These are phyloP conservation scores for Eledona agricola DNA, from an alignment of 2,888 invertebrate species.

Conservation along the genomic window DNA sequence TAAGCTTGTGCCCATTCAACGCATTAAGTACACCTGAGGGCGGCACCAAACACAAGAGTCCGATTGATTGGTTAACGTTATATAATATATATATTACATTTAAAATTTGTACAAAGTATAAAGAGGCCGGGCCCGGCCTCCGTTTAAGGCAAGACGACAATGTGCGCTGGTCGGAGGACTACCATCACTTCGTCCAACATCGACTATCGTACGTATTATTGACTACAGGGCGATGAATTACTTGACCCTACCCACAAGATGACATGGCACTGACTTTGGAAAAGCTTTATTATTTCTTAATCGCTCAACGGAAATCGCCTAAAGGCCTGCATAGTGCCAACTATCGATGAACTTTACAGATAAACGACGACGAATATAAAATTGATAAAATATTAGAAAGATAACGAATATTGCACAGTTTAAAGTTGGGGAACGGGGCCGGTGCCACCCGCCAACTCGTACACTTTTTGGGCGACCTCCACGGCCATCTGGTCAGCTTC, in stretches of 20 bases:
- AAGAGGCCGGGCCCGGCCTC: slow-evolving; percentile 17
- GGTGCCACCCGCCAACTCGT: slow-evolving; percentile 81
- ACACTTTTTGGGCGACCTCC: slow-evolving; percentile 80
- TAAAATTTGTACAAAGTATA: slow-evolving; percentile 22
- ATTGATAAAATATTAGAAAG: slow-evolving; percentile 19
- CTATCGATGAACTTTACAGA: too few species aligned
- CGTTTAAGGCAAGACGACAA: slow-evolving; percentile 32
- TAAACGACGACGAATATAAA: too few species aligned
- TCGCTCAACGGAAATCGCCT: too few species aligned
- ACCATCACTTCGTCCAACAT: slow-evolving; percentile 8
- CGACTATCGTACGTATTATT: slow-evolving; percentile 12
- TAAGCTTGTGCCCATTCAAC: not conserved
- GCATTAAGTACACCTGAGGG: slow-evolving; percentile 18
- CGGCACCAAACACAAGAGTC: slow-evolving; percentile 1
- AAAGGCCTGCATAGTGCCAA: too few species aligned
- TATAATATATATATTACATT: slow-evolving; percentile 6
- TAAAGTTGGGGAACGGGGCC: slow-evolving; percentile 69
- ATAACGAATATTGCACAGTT: slow-evolving; percentile 26
- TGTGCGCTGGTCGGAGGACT: slow-evolving; percentile 27
- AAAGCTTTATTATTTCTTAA: too few species aligned
- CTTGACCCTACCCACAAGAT: too few species aligned
- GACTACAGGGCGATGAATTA: slow-evolving; percentile 4
- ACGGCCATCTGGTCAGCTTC: slow-evolving; percentile 70
- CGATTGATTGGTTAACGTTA: not conserved
- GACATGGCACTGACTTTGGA: too few species aligned